Evolutionary conservation across 2,113 vertebrate species (phyloP).

Genomic region (Irena cyanogastra): DNA sequence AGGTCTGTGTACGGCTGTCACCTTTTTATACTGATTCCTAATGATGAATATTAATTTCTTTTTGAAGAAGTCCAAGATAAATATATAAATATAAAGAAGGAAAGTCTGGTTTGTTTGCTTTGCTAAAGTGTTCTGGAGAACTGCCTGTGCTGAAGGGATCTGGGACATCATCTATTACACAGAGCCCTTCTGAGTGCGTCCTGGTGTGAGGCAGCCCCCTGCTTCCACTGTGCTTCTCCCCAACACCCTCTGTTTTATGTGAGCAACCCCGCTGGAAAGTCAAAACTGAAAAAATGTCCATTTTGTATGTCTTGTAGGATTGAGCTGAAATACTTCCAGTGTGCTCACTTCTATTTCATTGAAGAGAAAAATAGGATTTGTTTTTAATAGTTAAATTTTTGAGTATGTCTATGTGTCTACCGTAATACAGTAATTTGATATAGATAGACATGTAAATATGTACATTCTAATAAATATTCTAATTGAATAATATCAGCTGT

Average conservation of each 20-base stretch:
- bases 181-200: not conserved
- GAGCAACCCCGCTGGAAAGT: not conserved
- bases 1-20: not conserved
- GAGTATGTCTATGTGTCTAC: not conserved
- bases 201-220: not conserved
- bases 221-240: rapidly evolving
- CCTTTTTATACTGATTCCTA: not conserved
- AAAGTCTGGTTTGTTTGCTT: not conserved
- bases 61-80: not conserved
- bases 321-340: not conserved
- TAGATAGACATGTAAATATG: not conserved
- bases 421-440: not conserved
- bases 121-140: not conserved
- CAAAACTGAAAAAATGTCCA: not conserved
- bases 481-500: not conserved
- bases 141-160: not conserved
- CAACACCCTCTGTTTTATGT: not conserved
- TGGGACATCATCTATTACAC: not conserved
- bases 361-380: not conserved
- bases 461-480: not conserved
- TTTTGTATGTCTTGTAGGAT: not conserved
- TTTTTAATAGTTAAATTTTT: not conserved
- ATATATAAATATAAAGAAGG: not conserved
- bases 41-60: not conserved
- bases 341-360: not conserved